These are phyloP conservation scores for Autographa gamma DNA, from an alignment of 2,888 invertebrate species.

Conservation along the genomic window DNA sequence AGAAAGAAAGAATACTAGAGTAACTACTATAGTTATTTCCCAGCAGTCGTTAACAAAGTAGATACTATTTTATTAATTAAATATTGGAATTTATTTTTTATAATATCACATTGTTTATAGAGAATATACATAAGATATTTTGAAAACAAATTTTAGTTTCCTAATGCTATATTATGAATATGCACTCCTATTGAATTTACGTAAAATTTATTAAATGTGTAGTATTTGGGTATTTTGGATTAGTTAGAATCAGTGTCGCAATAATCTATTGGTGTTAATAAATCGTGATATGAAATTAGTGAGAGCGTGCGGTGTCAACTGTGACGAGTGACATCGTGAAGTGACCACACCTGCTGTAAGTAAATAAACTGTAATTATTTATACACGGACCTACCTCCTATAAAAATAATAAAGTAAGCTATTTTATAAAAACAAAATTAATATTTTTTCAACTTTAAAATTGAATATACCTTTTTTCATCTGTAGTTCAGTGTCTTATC, in stretches of 20 bases:
- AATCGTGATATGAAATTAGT: slow-evolving; percentile 39
- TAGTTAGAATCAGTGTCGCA: not conserved
- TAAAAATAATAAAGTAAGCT: too few relatives aligned
- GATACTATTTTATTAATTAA: not conserved
- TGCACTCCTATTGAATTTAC: too few relatives aligned
- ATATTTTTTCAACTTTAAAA: too few relatives aligned
- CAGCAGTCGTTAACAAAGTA: not conserved
- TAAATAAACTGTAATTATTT: not conserved
- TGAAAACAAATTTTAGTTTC: too few relatives aligned
- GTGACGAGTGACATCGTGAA: not conserved
- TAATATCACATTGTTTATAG: too few relatives aligned
- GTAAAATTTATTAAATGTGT: too few relatives aligned
- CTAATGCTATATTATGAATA: too few relatives aligned
- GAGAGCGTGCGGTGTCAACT: not conserved
- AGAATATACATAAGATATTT: too few relatives aligned
- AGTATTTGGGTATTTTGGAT: not conserved
- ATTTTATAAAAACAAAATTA: too few relatives aligned
- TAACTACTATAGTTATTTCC: not conserved
- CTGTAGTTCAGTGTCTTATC: too few relatives aligned
- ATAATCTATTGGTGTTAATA: not conserved
- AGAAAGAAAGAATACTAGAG: slow-evolving; percentile 1
- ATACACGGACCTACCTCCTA: not conserved
- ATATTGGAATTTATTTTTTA: too few relatives aligned
- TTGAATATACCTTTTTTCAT: too few relatives aligned
- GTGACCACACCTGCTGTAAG: slow-evolving; percentile 4